Evolutionary conservation across 2,113 vertebrate genomes (phyloP).

Genomic region (Zootoca vivipara): DNA sequence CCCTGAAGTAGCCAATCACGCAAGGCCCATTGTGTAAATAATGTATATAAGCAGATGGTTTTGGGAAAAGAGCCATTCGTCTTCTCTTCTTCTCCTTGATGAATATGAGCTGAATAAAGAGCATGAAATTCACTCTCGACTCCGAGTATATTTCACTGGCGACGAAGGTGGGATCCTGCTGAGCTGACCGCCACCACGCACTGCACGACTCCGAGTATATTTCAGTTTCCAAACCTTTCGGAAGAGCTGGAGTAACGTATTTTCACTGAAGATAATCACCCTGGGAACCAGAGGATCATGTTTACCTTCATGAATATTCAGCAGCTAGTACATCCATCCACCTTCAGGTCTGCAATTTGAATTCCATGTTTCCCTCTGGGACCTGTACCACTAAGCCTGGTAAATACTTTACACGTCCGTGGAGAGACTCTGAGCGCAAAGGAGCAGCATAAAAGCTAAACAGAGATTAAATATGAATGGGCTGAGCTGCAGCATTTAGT

Average conservation of each 20-base stretch:
- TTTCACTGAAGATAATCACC: background rate
- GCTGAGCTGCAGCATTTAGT: background rate
- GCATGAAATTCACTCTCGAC: no score
- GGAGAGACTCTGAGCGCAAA: background rate
- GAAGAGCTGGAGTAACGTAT: background rate
- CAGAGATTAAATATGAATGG: slow-evolving; percentile 25
- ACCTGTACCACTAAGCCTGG: background rate
- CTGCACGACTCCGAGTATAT: no score
- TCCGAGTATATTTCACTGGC: no score
- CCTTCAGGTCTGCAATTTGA: background rate
- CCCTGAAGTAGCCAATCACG: no score
- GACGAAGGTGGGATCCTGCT: no score
- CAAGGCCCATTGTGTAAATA: no score
- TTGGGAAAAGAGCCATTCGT: no score
- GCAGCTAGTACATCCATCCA: background rate
- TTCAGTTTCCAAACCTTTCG: background rate
- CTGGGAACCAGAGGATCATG: background rate
- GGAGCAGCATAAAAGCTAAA: background rate
- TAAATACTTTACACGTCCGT: slow-evolving; percentile 24
- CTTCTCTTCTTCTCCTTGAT: no score
- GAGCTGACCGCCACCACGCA: no score
- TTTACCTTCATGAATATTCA: background rate
- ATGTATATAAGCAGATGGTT: no score
- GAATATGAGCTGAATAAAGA: no score
- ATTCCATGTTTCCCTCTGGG: background rate